Evolutionary conservation across 2,113 vertebrate species (phyloP).

Genomic region (Calidris pygmaea): DNA sequence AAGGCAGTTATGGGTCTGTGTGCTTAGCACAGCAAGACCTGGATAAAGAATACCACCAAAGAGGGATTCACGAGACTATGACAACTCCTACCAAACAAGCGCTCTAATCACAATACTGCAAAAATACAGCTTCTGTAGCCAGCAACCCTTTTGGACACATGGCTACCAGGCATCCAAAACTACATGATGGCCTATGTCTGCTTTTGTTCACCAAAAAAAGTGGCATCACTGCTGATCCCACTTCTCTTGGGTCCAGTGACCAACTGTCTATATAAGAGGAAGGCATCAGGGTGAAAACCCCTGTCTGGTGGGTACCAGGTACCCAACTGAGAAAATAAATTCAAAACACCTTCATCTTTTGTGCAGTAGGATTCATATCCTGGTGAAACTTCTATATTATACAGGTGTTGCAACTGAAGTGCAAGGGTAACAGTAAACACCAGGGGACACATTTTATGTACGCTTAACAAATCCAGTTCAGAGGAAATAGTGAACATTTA

Average conservation of each 20-base stretch:
- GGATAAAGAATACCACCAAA: neutral
- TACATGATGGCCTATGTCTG: neutral
- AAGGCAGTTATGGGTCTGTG: neutral
- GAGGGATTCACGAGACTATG: neutral
- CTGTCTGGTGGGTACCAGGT: neutral
- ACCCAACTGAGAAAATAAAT: neutral
- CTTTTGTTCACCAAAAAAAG: neutral
- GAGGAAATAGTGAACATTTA: neutral
- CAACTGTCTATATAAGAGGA: neutral
- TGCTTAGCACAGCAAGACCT: neutral
- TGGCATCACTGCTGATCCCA: neutral
- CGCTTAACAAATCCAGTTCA: neutral
- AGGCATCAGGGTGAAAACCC: neutral
- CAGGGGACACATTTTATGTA: neutral
- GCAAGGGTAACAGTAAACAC: neutral
- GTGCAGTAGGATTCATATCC: neutral
- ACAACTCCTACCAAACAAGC: neutral
- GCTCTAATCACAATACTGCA: neutral
- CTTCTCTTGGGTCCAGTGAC: neutral
- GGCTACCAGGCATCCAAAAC: neutral
- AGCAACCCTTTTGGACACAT: neutral
- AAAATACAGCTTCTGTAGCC: neutral
- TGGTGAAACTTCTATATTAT: neutral
- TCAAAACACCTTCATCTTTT: neutral
- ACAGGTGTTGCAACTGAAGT: neutral